Base-by-base conservation (phyloP, 1,140 invertebrate species). In the Hormaphis cornu region DNA sequence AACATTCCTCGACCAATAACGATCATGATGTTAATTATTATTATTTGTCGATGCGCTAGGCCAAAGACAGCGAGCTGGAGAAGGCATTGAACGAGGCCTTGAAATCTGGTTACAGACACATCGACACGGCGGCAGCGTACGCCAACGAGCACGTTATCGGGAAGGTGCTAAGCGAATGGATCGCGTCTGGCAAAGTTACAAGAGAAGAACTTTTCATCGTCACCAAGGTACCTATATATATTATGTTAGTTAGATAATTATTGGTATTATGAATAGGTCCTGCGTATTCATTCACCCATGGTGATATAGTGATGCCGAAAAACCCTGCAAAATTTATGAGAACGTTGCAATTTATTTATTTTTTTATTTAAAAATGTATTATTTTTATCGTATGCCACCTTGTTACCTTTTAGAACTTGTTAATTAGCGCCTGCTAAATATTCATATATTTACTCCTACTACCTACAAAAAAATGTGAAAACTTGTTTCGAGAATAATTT, bases 121-220 rank as follows among this genome's bases (percentile, higher is more conserved):
- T 89, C 40, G 87, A 89, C 74, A 83, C 85, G 0, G 87, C 87
- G 0, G 75, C 80, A 1, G 80, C 77, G 3, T 88, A 88, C 73
- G 75, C 80, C 44, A 89, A 88, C 73, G 87, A 88, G 75, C 74
- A 76, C 0, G 76, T 78, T 2, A 80, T 88, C 59, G 87, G 87
- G 3, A 80, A 81, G 44, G 82, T 83, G 4, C 74, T 89, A 0
- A 81, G 83, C 46, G 80, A 81, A 70, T 87, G 85, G 83, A 77
- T 88, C 2, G 77, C 80, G 33, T 80, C 80, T n/a, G 83, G 85
- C 4, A 82, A 80, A 75, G 72, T 84, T 5, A 85, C 80, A 69
- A 80, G 87, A 71, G 84, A 86, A 71, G 85, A 89, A 35, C 73
- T 89, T 1, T 89, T 88, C 73, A 80, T 89, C 10, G 82, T 83